Conservation (phyloP, 2,797 vertebrate genomes). For the Manis crassicaudata region DNA sequence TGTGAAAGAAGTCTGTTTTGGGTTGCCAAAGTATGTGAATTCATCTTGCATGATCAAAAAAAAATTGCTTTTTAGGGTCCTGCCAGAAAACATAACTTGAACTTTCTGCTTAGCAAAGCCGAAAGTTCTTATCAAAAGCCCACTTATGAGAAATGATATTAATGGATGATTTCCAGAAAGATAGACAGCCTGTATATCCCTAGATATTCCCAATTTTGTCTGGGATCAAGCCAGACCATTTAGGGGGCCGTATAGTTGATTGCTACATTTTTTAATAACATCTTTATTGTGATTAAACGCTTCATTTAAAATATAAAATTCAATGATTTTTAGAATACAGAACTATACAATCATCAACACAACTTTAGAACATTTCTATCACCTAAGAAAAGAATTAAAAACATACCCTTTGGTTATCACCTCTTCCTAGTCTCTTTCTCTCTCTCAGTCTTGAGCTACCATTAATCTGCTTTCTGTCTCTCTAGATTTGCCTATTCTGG, state of each 20-base stretch:
- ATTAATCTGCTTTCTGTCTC: background rate
- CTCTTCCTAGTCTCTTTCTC: background rate
- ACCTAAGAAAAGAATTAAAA: background rate
- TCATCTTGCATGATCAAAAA: background rate
- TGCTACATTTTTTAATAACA: background rate
- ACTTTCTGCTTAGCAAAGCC: background rate
- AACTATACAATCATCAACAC: background rate
- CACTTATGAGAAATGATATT: background rate
- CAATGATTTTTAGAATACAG: background rate
- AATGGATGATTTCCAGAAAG: conserved; percentile 20
- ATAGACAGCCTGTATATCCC: background rate
- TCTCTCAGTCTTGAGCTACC: background rate
- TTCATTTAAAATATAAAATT: background rate
- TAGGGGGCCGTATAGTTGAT: background rate
- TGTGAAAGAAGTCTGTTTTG: conserved; percentile 5
- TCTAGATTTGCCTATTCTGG: background rate
- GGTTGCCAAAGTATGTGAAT: background rate
- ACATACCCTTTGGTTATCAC: background rate
- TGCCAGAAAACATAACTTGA: conserved; percentile 32
- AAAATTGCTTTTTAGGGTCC: background rate
- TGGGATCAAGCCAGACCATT: background rate
- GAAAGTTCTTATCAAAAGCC: background rate
- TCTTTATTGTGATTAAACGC: background rate
- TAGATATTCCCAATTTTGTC: background rate
- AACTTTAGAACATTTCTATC: background rate